Base-by-base conservation (phyloP, 1,140 invertebrate genomes). In the Drosophila tristis region DNA sequence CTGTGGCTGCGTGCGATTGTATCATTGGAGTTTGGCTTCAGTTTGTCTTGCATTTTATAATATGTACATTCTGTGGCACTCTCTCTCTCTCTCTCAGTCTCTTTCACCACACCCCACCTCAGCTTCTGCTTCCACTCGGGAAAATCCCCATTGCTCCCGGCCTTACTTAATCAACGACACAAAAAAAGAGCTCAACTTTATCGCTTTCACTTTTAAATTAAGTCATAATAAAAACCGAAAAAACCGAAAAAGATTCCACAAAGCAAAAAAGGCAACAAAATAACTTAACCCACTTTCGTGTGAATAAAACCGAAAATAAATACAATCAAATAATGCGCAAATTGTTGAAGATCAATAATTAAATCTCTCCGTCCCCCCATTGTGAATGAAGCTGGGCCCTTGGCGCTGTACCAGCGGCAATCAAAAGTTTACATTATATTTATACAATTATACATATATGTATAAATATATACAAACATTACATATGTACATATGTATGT, bases 191-290 rank as follows among this genome's bases (percentile, higher is more conserved):
- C 62, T 56, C 45, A 56, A 45, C 58, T 45, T 43, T 51, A 63
- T 72, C 74, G 82, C 82, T 86, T 86, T 86, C 82, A 86, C 82
- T 86, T 86, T 86, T 87, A 82, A 86, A 86, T 87, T 86, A 86
- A 86, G 82, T 87, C 82, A 89, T 87, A 82, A 87, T 75, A 80
- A 80, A 84, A 73, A 59, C 35, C 0, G 26, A 65, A 80, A 80
- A 84, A 73, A 59, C 35, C 0, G 26, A 65, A 44, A 80, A 75
- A 48, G 25, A 16, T 48, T 29, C 23, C 44, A 49, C 47, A 44
- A 62, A 47, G 53, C 53, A 66, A 48, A 53, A 45, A 23, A 29
- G 6, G 31, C 31, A 20, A 25, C 60, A 63, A 63, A 29, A 62
- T 53, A 87, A 66, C 56, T 72, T 86, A 86, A 89, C 82, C 82